phyloP scores from a whole-genome alignment of 1,140 invertebrate genomes.

The Bombus soroeensis region DNA sequence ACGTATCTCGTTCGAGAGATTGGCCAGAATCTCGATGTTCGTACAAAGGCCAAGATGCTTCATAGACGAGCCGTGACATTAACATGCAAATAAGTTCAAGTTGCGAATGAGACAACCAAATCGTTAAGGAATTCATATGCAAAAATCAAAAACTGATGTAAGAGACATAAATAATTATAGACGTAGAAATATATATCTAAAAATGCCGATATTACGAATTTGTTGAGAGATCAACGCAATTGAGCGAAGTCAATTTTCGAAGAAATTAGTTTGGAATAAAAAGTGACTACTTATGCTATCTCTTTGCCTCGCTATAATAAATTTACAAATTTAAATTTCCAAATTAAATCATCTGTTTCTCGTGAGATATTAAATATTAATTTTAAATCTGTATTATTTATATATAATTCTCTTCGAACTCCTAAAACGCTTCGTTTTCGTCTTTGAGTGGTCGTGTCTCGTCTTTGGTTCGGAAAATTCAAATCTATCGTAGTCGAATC shows the following conservation, averaged over 20 bases:
- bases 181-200: no score
- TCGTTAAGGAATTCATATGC: background rate
- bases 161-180: background rate
- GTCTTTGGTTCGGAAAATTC: no score
- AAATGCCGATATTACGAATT: no score
- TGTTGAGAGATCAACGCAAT: no score
- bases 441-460: no score
- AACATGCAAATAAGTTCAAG: background rate
- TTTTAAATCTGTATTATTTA: background rate
- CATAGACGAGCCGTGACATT: background rate
- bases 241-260: no score
- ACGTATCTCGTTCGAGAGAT: conserved; percentile 11
- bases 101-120: background rate
- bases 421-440: background rate
- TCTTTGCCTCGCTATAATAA: background rate
- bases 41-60: background rate
- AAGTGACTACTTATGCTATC: no score
- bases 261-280: no score
- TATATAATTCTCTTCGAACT: background rate
- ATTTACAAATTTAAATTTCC: background rate
- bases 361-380: background rate
- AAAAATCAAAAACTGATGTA: background rate
- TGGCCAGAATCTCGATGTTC: background rate
- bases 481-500: background rate
- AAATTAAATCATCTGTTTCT: no score